Evolutionary conservation across 2,888 invertebrate genomes (phyloP), one percentile per base, ranked within the genome.

Genomic region (Myopa testacea): DNA sequence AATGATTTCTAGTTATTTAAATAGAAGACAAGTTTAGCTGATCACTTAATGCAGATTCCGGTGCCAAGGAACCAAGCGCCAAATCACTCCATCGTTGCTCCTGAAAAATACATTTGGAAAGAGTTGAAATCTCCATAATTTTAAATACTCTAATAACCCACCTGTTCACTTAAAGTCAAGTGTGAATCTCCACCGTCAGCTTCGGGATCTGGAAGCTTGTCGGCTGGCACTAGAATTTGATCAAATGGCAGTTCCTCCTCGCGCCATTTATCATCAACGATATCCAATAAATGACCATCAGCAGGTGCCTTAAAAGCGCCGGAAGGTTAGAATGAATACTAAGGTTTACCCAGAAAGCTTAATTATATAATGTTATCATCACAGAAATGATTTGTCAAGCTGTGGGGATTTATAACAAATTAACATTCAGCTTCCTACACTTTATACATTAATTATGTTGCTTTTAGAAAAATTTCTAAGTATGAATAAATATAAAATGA

Each of bases 131-230:
- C 16, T 34, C 34, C 12, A 3, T n/a, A 2, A 52, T 16, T 38
- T 10, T 40, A 65, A 55, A 14, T 68, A 40, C 19, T 63, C 70
- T 45, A 8, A 45, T 45, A 10, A 8, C 45, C 10, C 85, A 95
- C 95, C 86, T 95, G 95, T 88, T 98, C 97, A 86, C 94, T 95
- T 8, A 98, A 90, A 0, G 97, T 97, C 87, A 97, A 93, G 86
- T 95, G 95, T 4, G 96, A 94, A 90, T 97, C 97, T 37, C 95
- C 96, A 83, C 95, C 95, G 88, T 98, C 98, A 3, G 96, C 95
- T 88, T 96, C 96, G 0, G 96, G 96, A 90, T 98, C 98, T 1
- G 98, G 96, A 72, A 98, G 90, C 90, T 98, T 97, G 85, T 94
- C 93, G 72, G 94, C 88, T 3, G 98, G 98, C 7, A 98, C 97